phyloP scores from a whole-genome alignment of 2,113 vertebrate species.

The Tyto alba region DNA sequence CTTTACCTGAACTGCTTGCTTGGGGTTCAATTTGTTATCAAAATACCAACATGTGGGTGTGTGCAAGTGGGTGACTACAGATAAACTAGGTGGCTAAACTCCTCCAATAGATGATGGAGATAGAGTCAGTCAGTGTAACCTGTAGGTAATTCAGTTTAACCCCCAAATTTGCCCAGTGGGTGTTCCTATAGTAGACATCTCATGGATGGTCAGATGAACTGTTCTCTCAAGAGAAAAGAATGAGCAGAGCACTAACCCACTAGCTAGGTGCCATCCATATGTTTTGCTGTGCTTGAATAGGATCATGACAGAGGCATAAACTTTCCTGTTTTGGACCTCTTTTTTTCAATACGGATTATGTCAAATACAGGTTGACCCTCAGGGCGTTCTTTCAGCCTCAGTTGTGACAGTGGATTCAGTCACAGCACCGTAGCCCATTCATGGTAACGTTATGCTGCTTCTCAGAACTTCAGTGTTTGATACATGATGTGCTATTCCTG shows the following conservation, averaged over 20 bases:
- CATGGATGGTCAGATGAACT: neutral
- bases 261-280: neutral
- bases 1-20: neutral
- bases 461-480: neutral
- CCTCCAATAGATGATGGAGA: neutral
- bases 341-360: neutral
- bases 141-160: neutral
- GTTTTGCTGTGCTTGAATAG: neutral
- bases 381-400: neutral
- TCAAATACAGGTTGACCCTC: fast-evolving
- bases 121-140: neutral
- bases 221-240: neutral
- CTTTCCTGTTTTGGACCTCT: neutral
- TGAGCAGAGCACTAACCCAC: neutral
- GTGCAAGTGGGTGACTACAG: neutral
- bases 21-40: neutral
- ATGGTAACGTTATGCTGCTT: neutral
- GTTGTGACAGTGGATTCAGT: neutral
- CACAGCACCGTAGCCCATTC: neutral
- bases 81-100: neutral
- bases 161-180: fast-evolving
- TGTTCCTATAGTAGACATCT: neutral
- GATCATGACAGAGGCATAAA: neutral
- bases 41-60: neutral
- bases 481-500: fast-evolving